Evolutionary conservation across 2,888 invertebrate species (phyloP).

Genomic region (Nomada goodeniana): DNA sequence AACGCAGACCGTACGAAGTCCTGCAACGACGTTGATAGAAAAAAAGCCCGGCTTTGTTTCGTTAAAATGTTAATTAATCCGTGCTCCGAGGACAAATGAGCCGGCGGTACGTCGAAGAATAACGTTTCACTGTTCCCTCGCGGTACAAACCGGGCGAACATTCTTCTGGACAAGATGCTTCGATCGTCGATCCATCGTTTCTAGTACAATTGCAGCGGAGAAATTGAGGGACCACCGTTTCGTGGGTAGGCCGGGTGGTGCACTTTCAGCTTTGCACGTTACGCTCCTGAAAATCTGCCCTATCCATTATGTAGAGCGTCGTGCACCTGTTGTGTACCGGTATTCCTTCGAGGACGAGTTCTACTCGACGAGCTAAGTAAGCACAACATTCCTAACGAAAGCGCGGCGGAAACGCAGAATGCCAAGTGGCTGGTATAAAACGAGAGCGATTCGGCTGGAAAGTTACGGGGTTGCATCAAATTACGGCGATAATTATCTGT

Average conservation of each 20-base stretch:
- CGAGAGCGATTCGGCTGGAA: constrained; percentile 57
- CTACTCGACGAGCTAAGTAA: constrained; percentile 52
- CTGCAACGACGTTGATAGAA: constrained; percentile 56
- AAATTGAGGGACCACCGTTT: not conserved
- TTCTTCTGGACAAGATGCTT: not conserved
- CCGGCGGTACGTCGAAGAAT: constrained; percentile 26
- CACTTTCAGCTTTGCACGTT: constrained; percentile 19
- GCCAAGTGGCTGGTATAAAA: constrained; percentile 55
- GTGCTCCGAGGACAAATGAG: constrained; percentile 49
- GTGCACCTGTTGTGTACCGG: constrained; percentile 60
- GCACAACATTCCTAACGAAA: constrained; percentile 62
- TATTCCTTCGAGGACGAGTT: constrained; percentile 55
- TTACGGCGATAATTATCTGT: constrained; percentile 54
- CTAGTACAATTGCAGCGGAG: not conserved
- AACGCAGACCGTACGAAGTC: constrained; percentile 58
- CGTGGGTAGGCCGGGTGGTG: not conserved
- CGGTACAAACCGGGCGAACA: not conserved
- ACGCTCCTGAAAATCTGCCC: constrained; percentile 47
- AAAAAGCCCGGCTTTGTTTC: constrained; percentile 51
- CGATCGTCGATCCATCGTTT: not conserved
- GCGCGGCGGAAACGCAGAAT: constrained; percentile 55
- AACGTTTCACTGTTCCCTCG: not conserved
- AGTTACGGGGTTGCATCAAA: constrained; percentile 51
- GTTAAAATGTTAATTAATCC: constrained; percentile 59
- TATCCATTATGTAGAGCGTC: constrained; percentile 50